Conservation (phyloP, 1,140 invertebrate species). For the Colletes gigas region DNA sequence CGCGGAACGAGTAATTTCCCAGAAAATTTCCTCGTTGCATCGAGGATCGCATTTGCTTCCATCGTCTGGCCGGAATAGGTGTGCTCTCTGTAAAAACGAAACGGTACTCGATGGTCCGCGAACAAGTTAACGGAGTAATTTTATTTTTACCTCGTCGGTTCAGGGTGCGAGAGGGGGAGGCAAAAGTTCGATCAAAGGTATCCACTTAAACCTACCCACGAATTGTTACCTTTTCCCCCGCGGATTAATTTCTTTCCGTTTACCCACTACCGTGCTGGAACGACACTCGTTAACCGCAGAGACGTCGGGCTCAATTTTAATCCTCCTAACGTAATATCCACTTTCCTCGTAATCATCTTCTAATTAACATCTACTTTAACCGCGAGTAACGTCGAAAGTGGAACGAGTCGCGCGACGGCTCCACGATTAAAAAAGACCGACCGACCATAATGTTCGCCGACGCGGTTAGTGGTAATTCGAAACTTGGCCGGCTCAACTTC, state of each 20-base stretch:
- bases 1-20: constrained; percentile 53
- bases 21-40: constrained; percentile 46
- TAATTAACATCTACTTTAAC: background rate
- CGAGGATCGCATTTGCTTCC: constrained; percentile 34
- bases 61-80: background rate
- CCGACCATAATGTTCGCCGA: constrained; percentile 23
- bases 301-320: background rate
- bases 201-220: background rate
- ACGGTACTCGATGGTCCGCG: too few relatives aligned
- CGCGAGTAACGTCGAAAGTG: background rate
- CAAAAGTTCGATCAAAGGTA: background rate
- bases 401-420: background rate
- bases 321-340: background rate
- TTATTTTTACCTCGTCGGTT: background rate
- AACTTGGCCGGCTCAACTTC: constrained; percentile 23
- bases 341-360: background rate
- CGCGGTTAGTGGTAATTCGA: constrained; percentile 44
- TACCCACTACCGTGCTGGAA: background rate
- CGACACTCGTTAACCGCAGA: background rate
- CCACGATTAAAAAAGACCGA: constrained; percentile 8
- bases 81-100: constrained; percentile 15
- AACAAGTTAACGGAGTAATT: background rate
- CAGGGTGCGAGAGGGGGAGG: too few relatives aligned
- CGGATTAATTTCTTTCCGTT: constrained; percentile 7
- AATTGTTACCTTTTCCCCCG: background rate